Conservation (phyloP, 2,888 invertebrate genomes). For the Polymixis flavicincta region DNA sequence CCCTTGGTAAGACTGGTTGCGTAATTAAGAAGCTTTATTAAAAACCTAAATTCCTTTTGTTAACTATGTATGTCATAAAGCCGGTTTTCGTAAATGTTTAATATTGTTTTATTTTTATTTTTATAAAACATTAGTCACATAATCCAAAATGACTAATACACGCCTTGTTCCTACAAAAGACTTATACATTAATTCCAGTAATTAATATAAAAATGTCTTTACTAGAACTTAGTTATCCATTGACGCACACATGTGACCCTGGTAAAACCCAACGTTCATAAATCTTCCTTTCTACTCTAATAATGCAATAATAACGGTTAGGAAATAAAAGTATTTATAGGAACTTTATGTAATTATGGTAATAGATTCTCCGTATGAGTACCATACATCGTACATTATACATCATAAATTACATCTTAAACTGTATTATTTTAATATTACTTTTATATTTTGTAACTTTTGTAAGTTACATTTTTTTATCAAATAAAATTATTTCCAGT, state of each 20-base stretch:
- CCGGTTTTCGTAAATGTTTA: background rate
- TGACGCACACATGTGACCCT: slow-evolving; percentile 73
- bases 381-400: background rate
- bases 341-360: slow-evolving; percentile 22
- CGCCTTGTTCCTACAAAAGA: slow-evolving; percentile 19
- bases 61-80: background rate
- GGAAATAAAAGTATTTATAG: slow-evolving; percentile 38
- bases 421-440: too few relatives aligned
- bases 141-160: slow-evolving; percentile 44
- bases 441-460: too few relatives aligned
- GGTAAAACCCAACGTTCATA: slow-evolving; percentile 72
- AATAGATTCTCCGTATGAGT: background rate
- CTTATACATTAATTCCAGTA: slow-evolving; percentile 46
- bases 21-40: background rate
- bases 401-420: too few relatives aligned
- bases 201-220: slow-evolving; percentile 43
- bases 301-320: slow-evolving; percentile 41
- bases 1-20: too few relatives aligned
- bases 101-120: background rate
- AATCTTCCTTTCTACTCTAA: slow-evolving; percentile 66
- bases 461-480: too few relatives aligned
- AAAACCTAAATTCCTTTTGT: background rate
- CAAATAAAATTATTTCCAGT: too few relatives aligned
- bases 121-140: slow-evolving; percentile 21
- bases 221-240: slow-evolving; percentile 50